A percentile compares a stretch with the other conserved stretches of the same genome.
phyloP scores from a whole-genome alignment of 2,113 vertebrate genomes.

The Todiramphus saurophagus region DNA sequence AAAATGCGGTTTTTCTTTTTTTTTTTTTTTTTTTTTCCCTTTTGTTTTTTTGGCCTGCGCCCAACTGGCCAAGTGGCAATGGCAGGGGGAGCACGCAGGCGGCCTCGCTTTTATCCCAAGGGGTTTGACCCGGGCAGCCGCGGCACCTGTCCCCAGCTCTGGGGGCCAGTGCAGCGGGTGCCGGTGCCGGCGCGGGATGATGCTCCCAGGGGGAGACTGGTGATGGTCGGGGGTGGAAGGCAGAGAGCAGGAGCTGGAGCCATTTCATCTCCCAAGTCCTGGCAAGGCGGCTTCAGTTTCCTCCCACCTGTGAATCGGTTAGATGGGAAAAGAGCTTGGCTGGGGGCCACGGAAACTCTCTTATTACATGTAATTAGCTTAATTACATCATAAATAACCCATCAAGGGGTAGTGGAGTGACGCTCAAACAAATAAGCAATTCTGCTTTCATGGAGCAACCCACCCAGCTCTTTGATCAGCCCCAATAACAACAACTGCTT shows the following conservation, averaged over 20 bases:
- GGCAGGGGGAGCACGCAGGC: neutral
- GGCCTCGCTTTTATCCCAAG: neutral
- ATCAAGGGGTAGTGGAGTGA: conserved; percentile 71
- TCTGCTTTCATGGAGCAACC: conserved; percentile 51
- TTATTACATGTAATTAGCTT: conserved; percentile 75
- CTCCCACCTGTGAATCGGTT: conserved; percentile 72
- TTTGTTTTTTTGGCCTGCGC: neutral
- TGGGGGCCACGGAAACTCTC: conserved; percentile 65
- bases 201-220: neutral
- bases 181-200: neutral
- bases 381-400: conserved; percentile 76
- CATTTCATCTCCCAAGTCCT: conserved; percentile 36
- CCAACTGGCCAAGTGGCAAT: neutral
- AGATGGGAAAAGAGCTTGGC: conserved; percentile 72
- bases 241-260: neutral
- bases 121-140: neutral
- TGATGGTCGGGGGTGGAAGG: neutral
- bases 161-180: neutral
- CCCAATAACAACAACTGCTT: conserved; percentile 38
- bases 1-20: neutral
- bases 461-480: conserved; percentile 60
- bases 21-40: neutral
- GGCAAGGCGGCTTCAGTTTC: conserved; percentile 26
- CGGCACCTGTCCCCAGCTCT: neutral
- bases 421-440: conserved; percentile 71